These are phyloP conservation scores for Epistrophe grossulariae DNA, from an alignment of 2,888 invertebrate genomes.

Conservation along the genomic window DNA sequence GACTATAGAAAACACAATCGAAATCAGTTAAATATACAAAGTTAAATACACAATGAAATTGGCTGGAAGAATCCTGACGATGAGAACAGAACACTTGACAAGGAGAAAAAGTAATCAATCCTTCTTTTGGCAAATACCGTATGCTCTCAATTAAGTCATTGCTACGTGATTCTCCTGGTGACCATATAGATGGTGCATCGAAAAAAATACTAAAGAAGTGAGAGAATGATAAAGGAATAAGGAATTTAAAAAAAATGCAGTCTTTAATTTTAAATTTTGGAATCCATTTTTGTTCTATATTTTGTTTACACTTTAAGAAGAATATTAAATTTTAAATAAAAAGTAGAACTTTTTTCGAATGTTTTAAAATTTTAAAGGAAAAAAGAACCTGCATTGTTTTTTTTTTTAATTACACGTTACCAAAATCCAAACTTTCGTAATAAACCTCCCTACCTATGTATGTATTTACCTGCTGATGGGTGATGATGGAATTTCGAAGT, in stretches of 20 bases:
- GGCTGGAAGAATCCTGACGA: constrained; percentile 12
- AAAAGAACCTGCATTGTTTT: neutral
- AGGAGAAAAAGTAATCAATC: constrained; percentile 42
- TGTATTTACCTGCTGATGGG: neutral
- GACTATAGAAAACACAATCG: constrained; percentile 35
- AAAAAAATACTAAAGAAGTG: neutral
- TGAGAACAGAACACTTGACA: neutral
- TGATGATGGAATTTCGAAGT: constrained; percentile 1
- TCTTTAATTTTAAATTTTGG: constrained; percentile 13
- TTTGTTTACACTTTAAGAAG: neutral
- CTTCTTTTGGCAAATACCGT: constrained; percentile 45
- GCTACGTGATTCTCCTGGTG: constrained; percentile 39
- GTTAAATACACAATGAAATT: constrained; percentile 50
- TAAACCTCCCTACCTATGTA: neutral
- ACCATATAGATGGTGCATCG: neutral
- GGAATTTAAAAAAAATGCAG: neutral
- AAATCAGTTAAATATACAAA: constrained; percentile 62
- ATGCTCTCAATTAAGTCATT: constrained; percentile 38
- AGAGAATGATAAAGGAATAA: neutral
- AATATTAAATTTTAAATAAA: neutral
- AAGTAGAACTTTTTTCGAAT: neutral
- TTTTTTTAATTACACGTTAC: neutral
- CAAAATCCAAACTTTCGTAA: neutral
- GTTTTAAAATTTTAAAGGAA: neutral
- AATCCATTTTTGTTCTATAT: neutral